Percentiles rank a stretch among this genome's conserved stretches.
phyloP scores from a whole-genome alignment of 2,113 vertebrate genomes.

The Mesembrinibis cayennensis region DNA sequence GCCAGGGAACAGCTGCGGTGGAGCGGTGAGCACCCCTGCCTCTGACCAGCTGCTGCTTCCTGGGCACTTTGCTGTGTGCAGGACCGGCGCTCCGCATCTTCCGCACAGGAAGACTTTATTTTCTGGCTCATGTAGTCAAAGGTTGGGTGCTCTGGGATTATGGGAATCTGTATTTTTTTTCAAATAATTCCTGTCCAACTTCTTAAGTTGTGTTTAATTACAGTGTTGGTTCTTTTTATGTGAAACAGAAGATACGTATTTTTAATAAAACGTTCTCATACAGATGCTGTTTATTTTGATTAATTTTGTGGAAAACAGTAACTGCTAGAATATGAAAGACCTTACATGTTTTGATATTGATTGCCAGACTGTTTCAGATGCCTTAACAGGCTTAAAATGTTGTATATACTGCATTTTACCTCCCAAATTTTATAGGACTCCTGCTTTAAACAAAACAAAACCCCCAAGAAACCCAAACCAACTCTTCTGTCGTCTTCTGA shows the following conservation, averaged over 20 bases:
- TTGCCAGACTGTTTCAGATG: not conserved
- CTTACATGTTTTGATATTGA: not conserved
- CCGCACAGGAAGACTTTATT: not conserved
- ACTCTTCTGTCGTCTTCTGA: not conserved
- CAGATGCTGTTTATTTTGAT: not conserved
- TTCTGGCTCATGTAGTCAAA: not conserved
- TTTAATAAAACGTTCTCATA: constrained; percentile 62
- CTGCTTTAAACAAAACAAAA: not conserved
- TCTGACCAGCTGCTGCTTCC: not conserved
- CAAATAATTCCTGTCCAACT: not conserved
- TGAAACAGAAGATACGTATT: constrained; percentile 57
- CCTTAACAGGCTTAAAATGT: not conserved
- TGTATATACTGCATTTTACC: not conserved
- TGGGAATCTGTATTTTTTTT: not conserved
- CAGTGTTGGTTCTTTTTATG: constrained; percentile 51
- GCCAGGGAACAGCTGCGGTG: not conserved
- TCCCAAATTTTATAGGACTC: not conserved
- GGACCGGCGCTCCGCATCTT: not conserved
- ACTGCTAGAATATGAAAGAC: not conserved
- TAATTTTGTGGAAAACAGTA: not conserved
- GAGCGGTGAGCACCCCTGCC: not conserved
- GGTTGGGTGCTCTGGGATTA: not conserved
- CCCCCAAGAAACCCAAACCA: not conserved
- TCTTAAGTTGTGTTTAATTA: constrained; percentile 9
- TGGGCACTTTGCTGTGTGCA: not conserved